phyloP scores from a whole-genome alignment of 2,113 vertebrate species.

The Microcebus murinus region DNA sequence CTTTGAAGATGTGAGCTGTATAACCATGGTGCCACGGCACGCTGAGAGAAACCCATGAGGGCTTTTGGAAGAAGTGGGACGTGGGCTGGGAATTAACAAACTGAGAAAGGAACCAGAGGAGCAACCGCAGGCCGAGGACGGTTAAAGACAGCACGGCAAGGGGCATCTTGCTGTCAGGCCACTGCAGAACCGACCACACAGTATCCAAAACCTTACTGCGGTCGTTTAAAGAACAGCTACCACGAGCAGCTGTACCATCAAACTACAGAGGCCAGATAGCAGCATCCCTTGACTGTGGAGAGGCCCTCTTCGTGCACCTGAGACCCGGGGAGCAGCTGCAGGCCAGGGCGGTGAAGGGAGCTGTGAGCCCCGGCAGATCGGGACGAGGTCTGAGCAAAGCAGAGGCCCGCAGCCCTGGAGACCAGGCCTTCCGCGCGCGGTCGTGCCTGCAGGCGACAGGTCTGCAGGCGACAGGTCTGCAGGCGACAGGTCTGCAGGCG shows the following conservation, averaged over 20 bases:
- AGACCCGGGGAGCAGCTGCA: not conserved
- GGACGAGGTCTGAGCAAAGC: not conserved
- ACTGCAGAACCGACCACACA: not conserved
- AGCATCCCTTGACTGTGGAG: not conserved
- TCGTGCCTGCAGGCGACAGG: too few species aligned
- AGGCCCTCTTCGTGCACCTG: not conserved
- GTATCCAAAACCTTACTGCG: not conserved
- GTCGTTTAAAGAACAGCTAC: not conserved
- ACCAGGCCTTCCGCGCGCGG: not conserved
- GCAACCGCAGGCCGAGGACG: not conserved
- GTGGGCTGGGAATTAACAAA: not conserved
- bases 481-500: too few species aligned
- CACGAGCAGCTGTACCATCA: not conserved
- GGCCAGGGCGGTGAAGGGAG: not conserved
- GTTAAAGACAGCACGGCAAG: not conserved
- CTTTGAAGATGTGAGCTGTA: not conserved
- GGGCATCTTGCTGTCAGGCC: not conserved
- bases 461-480: not conserved
- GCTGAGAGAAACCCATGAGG: too few species aligned
- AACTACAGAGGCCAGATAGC: not conserved
- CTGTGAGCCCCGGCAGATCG: not conserved
- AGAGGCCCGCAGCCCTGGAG: too few species aligned
- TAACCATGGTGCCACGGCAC: accelerated
- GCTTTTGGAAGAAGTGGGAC: not conserved
- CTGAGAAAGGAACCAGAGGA: not conserved